Base-by-base conservation (phyloP, 1,140 invertebrate genomes). In the Nasonia vitripennis region DNA sequence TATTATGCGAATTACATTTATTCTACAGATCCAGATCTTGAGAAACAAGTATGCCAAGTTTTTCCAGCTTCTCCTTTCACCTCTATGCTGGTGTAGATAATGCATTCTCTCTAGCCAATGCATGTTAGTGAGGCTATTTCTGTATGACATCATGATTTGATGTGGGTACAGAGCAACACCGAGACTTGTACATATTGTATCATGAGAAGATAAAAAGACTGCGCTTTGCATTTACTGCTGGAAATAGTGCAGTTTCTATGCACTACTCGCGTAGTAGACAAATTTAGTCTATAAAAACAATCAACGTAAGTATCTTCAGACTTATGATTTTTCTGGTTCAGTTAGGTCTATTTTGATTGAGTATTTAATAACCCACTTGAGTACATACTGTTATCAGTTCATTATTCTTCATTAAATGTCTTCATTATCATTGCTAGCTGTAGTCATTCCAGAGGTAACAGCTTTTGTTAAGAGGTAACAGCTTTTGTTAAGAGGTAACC, bases 381-480 rank as follows among this genome's bases (percentile, higher is more conserved):
- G 7, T 80, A 80, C 0, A 80, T 12, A 2, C 17, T 80, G 10
- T 80, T 80, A 80, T 80, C 78, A 67, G 14, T 80, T 78, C 77
- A 23, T 27, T 78, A n/a, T 78, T 78, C 1, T 78, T 10, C 48
- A 55, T 55, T 78, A 31, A 10, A 55, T 5, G 23, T n/a, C 31
- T 2, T 78, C 14, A n/a, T 20, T 31, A 62, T 62, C 55, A 20
- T 62, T 62, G 55, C 1, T 20, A 62, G 5, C 55, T 62, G 1
- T n/a, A 20, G 6, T 62, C 55, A 20, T 20, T 62, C 17, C 14
- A 27, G 0, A 78, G n/a, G 62, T 51, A 55, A 55, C 45, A 51
- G 14, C 67, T 67, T 80, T 5, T 20, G 20, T 68, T 5, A 34
- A 34, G 34, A 78, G n/a, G 62, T 51, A 55, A 55, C 45, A 48